These are phyloP conservation scores for human DNA, from an alignment of 2,113 vertebrate species.

Conservation along the genomic window DNA sequence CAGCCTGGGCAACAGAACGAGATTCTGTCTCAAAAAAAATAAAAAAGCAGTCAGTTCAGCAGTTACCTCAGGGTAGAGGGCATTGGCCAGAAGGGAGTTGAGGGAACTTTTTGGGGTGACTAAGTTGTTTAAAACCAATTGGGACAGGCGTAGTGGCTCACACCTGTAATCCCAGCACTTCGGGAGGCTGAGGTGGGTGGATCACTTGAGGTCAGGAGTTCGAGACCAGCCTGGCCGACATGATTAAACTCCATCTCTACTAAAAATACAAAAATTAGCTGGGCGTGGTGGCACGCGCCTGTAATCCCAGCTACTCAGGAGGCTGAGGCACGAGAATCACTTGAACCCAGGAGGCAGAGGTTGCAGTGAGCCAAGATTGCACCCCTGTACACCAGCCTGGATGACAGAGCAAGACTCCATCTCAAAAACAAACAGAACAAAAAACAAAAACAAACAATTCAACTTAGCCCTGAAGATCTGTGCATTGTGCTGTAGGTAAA, in stretches of 20 bases:
- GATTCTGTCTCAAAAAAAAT: too few species aligned
- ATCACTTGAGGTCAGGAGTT: neutral
- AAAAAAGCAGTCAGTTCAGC: neutral
- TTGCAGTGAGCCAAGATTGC: neutral
- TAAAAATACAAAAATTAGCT: neutral
- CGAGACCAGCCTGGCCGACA: neutral
- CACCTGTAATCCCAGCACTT: neutral
- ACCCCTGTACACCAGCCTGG: neutral
- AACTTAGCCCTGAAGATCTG: neutral
- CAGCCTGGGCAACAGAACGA: accelerated
- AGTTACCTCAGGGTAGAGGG: neutral
- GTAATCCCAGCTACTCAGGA: neutral
- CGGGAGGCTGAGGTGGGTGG: neutral
- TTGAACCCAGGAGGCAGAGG: neutral
- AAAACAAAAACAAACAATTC: neutral
- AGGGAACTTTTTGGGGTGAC: neutral
- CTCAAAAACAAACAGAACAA: neutral
- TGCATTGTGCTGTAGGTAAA: too few species aligned
- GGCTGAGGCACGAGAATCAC: neutral
- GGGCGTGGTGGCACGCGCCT: neutral
- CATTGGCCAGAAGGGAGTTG: neutral
- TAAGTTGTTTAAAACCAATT: neutral
- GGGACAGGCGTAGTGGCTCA: neutral
- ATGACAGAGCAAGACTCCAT: neutral
- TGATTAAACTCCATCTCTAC: neutral